phyloP scores from a whole-genome alignment of 2,113 vertebrate species.

The Oophaga pumilio region DNA sequence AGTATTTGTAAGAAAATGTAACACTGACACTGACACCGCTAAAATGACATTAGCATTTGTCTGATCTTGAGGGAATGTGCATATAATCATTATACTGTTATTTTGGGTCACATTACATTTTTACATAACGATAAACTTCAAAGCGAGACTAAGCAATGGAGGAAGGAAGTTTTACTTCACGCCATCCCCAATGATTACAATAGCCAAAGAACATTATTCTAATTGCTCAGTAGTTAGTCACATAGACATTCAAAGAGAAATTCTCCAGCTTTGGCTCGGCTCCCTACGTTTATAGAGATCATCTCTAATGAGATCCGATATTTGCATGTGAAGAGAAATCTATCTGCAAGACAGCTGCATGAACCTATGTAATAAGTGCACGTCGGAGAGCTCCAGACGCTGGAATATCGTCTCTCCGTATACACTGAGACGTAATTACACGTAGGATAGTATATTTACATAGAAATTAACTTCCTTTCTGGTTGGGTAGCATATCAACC shows the following conservation, averaged over 20 bases:
- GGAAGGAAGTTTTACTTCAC: neutral
- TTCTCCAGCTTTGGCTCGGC: neutral
- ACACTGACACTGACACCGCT: neutral
- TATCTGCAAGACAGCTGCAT: constrained; percentile 41
- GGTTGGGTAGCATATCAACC: neutral
- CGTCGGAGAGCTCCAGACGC: neutral
- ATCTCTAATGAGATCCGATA: constrained; percentile 6
- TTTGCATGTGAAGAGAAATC: constrained; percentile 28
- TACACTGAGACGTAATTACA: neutral
- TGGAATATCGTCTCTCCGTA: neutral
- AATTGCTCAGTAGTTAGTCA: constrained; percentile 29
- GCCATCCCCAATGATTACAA: constrained; percentile 6
- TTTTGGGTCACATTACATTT: constrained; percentile 10
- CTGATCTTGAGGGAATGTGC: neutral
- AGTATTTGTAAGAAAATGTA: too few relatives aligned
- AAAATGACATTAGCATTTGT: neutral
- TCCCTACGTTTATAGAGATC: neutral
- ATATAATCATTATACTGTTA: neutral
- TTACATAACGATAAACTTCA: neutral
- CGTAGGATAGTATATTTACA: constrained; percentile 8
- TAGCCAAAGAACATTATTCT: constrained; percentile 8
- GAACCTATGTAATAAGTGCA: neutral
- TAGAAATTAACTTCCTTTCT: neutral
- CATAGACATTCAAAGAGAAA: constrained; percentile 2
- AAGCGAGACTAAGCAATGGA: neutral